Conservation (phyloP, 1,140 invertebrate genomes). For the Asbolus verrucosus region DNA sequence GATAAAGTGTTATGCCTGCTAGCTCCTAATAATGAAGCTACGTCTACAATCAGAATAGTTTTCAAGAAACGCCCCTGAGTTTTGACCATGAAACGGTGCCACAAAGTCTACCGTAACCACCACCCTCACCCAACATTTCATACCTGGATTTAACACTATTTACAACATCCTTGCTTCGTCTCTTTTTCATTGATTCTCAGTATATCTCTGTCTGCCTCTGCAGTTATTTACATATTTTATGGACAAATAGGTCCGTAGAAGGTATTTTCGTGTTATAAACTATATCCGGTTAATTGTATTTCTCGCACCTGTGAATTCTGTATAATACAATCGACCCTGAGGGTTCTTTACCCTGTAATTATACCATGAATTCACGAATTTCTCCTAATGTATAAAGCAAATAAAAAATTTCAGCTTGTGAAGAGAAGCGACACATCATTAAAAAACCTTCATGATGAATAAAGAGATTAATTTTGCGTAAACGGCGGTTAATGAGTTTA, state of each 20-base stretch:
- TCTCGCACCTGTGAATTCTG: slow-evolving; percentile 41
- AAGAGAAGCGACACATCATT: slow-evolving; percentile 23
- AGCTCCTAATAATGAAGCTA: no score
- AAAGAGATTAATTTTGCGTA: slow-evolving; percentile 9
- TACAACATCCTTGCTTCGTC: neutral
- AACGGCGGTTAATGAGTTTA: slow-evolving; percentile 11
- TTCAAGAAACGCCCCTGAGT: slow-evolving; percentile 18
- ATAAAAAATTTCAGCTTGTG: slow-evolving; percentile 10
- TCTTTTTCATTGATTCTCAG: neutral
- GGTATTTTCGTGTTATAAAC: slow-evolving; percentile 44
- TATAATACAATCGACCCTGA: slow-evolving; percentile 13
- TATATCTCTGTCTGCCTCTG: neutral
- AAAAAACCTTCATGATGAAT: neutral
- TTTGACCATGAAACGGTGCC: slow-evolving; percentile 14
- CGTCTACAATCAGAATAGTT: no score
- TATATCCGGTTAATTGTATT: slow-evolving; percentile 44
- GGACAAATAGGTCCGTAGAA: slow-evolving; percentile 32
- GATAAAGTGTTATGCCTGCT: no score
- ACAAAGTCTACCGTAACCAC: slow-evolving; percentile 25
- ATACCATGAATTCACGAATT: slow-evolving; percentile 34
- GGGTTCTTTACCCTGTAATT: slow-evolving; percentile 26
- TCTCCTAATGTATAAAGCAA: slow-evolving; percentile 31
- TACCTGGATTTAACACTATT: slow-evolving; percentile 8
- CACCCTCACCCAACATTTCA: slow-evolving; percentile 17
- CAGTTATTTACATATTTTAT: slow-evolving; percentile 43